phyloP scores from a whole-genome alignment of 1,140 invertebrate genomes.

The Hyphantria cunea region DNA sequence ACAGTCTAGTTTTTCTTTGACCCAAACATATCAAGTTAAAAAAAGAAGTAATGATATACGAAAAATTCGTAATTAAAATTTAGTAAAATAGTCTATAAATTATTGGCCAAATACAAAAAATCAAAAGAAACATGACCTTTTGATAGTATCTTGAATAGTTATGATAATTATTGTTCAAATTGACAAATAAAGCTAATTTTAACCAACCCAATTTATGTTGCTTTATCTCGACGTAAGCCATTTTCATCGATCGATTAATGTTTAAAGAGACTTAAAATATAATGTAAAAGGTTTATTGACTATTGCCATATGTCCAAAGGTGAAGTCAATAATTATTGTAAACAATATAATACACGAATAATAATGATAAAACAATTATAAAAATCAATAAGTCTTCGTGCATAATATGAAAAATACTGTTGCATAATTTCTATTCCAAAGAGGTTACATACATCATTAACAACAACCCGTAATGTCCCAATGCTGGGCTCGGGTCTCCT shows the following conservation, averaged over 20 bases:
- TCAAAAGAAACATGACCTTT: neutral
- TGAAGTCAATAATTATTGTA: conserved; percentile 23
- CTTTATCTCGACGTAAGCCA: conserved; percentile 24
- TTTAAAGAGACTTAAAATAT: conserved; percentile 14
- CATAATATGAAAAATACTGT: conserved; percentile 52
- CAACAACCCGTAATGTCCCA: no score
- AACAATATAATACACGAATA: conserved; percentile 7
- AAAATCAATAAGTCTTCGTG: conserved; percentile 47
- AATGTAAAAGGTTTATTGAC: conserved; percentile 25
- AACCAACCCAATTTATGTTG: conserved; percentile 17
- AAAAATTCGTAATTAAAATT: neutral
- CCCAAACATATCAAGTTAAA: neutral
- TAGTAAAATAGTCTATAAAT: conserved; percentile 17
- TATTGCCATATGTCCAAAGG: conserved; percentile 27
- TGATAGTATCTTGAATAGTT: neutral
- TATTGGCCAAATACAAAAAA: conserved; percentile 10
- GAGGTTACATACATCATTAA: no score
- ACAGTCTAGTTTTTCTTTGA: neutral
- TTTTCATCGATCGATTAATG: conserved; percentile 20
- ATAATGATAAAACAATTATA: conserved; percentile 22
- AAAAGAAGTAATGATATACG: neutral
- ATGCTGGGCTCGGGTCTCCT: no score
- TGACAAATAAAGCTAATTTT: conserved; percentile 2
- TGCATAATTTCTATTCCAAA: conserved; percentile 49
- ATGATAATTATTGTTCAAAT: neutral